A percentile compares a stretch with the other conserved stretches of the same genome.
phyloP scores from a whole-genome alignment of 2,888 invertebrate genomes.

The Hypolimnas misippus region DNA sequence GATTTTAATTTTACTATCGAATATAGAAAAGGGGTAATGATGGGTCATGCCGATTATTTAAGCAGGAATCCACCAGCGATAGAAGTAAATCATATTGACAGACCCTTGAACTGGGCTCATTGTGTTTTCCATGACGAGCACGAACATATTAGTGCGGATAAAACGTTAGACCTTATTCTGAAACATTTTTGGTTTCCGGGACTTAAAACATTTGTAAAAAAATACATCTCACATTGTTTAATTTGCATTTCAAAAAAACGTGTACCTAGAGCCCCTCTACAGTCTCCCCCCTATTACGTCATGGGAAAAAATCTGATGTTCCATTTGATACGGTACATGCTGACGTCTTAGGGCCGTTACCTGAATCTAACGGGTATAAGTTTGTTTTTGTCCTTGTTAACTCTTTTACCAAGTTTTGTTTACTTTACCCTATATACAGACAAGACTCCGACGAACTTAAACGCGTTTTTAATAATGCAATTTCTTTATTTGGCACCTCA shows the following conservation, averaged over 20 bases:
- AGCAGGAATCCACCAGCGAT: no score
- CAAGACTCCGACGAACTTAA: no score
- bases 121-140: neutral
- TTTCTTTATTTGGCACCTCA: slow-evolving; percentile 34
- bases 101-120: neutral
- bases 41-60: no score
- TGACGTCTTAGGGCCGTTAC: slow-evolving; percentile 28
- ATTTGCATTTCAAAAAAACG: slow-evolving; percentile 35
- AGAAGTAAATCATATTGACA: neutral
- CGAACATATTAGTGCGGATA: neutral
- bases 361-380: slow-evolving; percentile 19
- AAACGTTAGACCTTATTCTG: neutral
- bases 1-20: slow-evolving; percentile 42
- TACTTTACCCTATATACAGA: no score
- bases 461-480: slow-evolving; percentile 11
- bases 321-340: no score
- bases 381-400: no score
- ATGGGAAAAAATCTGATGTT: slow-evolving; percentile 6
- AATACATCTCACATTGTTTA: slow-evolving; percentile 20
- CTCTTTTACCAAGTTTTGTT: no score
- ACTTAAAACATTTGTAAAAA: slow-evolving; percentile 14
- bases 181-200: neutral
- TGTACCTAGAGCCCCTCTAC: slow-evolving; percentile 31
- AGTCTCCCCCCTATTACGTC: slow-evolving; percentile 14
- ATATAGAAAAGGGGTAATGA: slow-evolving; percentile 42